Evolutionary conservation across 2,113 vertebrate genomes (phyloP).

Genomic region (Pampusana beccarii): DNA sequence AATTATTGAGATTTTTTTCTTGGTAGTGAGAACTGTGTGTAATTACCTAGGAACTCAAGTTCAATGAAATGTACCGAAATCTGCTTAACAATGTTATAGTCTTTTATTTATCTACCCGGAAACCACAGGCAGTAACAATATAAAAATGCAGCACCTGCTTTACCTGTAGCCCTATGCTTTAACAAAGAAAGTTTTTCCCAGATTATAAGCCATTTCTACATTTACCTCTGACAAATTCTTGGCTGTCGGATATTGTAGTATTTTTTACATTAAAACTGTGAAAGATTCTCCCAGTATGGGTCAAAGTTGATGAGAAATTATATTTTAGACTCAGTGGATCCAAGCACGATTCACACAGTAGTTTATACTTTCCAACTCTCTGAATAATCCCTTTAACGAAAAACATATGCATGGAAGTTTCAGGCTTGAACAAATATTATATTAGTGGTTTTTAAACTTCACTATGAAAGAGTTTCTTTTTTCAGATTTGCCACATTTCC

Average conservation of each 20-base stretch:
- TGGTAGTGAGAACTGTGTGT: not conserved
- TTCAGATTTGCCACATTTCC: not conserved
- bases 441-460: rapidly evolving
- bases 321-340: not conserved
- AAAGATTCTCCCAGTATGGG: not conserved
- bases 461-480: not conserved
- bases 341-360: not conserved
- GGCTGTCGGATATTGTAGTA: not conserved
- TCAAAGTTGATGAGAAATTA: not conserved
- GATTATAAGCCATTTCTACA: not conserved
- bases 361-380: not conserved
- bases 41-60: not conserved
- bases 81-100: not conserved
- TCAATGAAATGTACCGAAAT: rapidly evolving
- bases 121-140: not conserved
- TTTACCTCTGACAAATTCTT: not conserved
- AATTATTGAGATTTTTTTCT: not conserved
- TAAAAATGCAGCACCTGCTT: not conserved
- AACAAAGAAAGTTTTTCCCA: not conserved
- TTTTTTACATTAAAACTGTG: not conserved
- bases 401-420: not conserved
- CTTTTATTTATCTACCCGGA: not conserved
- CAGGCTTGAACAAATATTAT: not conserved
- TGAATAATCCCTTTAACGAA: not conserved
- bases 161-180: not conserved